Evolutionary conservation across 2,797 vertebrate genomes (phyloP).

Genomic region (Mareca penelope): DNA sequence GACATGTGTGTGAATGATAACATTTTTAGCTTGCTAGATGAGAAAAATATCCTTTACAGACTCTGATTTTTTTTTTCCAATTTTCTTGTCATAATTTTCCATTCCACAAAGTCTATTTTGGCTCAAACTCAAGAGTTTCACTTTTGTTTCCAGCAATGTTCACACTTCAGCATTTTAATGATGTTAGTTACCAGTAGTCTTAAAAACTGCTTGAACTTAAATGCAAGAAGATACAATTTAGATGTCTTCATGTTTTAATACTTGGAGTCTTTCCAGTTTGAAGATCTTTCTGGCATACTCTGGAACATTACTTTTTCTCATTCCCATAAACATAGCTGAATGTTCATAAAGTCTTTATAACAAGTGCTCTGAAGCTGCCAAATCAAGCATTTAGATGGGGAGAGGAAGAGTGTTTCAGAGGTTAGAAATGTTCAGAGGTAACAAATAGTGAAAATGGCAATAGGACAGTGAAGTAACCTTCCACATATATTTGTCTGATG

Average conservation of each 20-base stretch:
- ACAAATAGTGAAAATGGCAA: background rate
- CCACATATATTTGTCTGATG: rapidly evolving
- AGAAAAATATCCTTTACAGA: background rate
- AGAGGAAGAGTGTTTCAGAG: background rate
- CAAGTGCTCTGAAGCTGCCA: background rate
- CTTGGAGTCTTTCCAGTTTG: background rate
- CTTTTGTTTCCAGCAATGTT: background rate
- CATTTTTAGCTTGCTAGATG: background rate
- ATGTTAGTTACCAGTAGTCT: background rate
- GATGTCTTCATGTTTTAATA: background rate
- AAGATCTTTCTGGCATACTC: background rate
- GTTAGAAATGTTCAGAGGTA: background rate
- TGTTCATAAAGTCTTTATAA: background rate
- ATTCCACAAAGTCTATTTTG: background rate
- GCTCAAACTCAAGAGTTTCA: background rate
- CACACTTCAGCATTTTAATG: background rate
- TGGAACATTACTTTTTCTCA: background rate
- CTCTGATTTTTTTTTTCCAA: background rate
- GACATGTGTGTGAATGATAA: background rate
- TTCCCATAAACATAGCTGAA: background rate
- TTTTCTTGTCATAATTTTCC: background rate
- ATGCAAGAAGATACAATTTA: background rate
- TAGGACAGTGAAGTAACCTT: background rate
- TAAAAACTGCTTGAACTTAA: background rate
- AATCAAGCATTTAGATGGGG: background rate